Evolutionary conservation across 2,888 invertebrate species (phyloP).

Genomic region (Drosophila paramelanica): DNA sequence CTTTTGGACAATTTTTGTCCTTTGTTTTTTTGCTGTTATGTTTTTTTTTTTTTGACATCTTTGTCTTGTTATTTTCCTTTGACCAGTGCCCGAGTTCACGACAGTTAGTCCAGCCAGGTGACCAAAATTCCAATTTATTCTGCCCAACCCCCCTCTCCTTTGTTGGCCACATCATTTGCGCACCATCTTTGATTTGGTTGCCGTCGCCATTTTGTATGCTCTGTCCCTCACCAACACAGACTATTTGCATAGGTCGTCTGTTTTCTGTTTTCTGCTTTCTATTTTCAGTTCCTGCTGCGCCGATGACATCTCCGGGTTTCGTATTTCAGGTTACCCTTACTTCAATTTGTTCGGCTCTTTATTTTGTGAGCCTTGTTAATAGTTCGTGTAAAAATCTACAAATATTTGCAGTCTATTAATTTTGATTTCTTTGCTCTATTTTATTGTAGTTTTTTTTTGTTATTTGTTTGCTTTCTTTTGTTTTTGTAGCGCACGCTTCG

Average conservation of each 20-base stretch:
- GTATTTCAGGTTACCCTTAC: constrained; percentile 31
- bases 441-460: constrained; percentile 4
- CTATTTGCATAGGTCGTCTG: constrained; percentile 70
- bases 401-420: constrained; percentile 84
- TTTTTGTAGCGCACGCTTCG: constrained; percentile 72
- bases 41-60: constrained; percentile 53
- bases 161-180: constrained; percentile 20
- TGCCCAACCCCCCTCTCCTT: constrained; percentile 2
- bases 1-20: constrained; percentile 40
- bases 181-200: constrained; percentile 41
- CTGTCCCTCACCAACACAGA: constrained; percentile 11
- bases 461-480: constrained; percentile 40
- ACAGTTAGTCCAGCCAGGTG: constrained; percentile 43
- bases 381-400: constrained; percentile 85
- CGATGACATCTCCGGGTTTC: constrained; percentile 66
- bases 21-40: constrained; percentile 8
- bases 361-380: constrained; percentile 76
- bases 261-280: constrained; percentile 9
- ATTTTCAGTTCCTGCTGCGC: constrained; percentile 6
- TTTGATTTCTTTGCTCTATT: constrained; percentile 62
- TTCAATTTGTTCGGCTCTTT: constrained; percentile 8
- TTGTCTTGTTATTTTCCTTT: constrained; percentile 77
- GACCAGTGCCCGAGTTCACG: constrained; percentile 32
- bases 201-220: constrained; percentile 46
- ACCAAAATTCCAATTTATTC: constrained; percentile 69